A percentile compares a stretch with the other conserved stretches of the same genome.
Conservation (phyloP, 2,797 vertebrate species). For the Adrianichthys oophorus region DNA sequence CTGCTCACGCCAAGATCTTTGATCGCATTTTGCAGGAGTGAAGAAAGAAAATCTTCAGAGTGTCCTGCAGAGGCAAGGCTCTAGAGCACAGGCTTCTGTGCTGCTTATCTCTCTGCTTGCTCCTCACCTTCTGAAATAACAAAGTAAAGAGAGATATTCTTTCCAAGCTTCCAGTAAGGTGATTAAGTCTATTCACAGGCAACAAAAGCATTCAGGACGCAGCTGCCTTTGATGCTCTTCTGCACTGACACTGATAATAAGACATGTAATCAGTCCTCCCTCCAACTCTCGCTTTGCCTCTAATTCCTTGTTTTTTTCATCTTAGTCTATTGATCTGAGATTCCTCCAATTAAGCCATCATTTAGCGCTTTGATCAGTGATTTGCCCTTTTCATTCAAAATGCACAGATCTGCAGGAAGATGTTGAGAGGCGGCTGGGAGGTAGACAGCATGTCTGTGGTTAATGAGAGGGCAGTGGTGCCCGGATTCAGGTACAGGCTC, state of each 20-base stretch:
- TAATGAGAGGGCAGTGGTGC: slow-evolving; percentile 61
- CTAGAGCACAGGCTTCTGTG: slow-evolving; percentile 7
- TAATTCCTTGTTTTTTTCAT: slow-evolving; percentile 21
- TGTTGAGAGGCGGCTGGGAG: slow-evolving; percentile 20
- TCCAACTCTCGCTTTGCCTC: slow-evolving; percentile 31
- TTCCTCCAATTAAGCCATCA: slow-evolving; percentile 49
- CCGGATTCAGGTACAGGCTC: slow-evolving; percentile 12
- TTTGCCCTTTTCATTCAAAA: slow-evolving; percentile 38
- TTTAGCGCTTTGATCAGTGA: slow-evolving; percentile 56
- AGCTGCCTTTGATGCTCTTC: slow-evolving; percentile 31
- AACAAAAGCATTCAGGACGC: slow-evolving; percentile 12
- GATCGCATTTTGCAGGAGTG: slow-evolving; percentile 17
- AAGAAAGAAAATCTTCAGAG: slow-evolving; percentile 18
- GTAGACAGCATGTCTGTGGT: slow-evolving; percentile 43
- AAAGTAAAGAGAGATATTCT: slow-evolving; percentile 26
- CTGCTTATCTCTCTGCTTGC: slow-evolving; percentile 15
- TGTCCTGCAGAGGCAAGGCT: slow-evolving; percentile 2
- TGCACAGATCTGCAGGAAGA: slow-evolving; percentile 27
- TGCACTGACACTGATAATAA: slow-evolving; percentile 36
- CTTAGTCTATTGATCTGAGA: slow-evolving; percentile 37
- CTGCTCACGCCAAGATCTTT: slow-evolving; percentile 34
- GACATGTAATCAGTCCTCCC: slow-evolving; percentile 24
- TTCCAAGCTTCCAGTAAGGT: slow-evolving; percentile 35
- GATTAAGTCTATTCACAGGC: slow-evolving; percentile 33
- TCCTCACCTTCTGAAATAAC: slow-evolving; percentile 12